phyloP scores from a whole-genome alignment of 1,140 invertebrate species.

The Drosophila littoralis region DNA sequence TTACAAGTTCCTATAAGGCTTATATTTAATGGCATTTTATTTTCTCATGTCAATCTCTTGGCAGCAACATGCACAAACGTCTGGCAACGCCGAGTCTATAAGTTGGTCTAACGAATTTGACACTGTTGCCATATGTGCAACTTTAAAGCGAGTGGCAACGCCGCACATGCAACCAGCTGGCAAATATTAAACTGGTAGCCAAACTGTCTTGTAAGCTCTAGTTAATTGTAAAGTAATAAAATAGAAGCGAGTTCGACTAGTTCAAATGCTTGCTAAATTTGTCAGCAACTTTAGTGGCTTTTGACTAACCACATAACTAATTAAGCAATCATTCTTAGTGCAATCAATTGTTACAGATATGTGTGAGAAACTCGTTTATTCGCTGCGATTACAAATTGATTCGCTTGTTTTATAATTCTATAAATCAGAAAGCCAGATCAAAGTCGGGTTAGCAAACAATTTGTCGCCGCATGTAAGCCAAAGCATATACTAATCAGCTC shows the following conservation, averaged over 20 bases:
- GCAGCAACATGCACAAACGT: too few species aligned
- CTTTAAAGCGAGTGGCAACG: too few species aligned
- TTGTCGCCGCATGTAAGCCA: conserved; percentile 58
- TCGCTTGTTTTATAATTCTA: conserved; percentile 63
- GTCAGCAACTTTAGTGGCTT: not conserved
- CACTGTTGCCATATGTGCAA: too few species aligned
- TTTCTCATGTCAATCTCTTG: too few species aligned
- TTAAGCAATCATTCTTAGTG: conserved; percentile 3
- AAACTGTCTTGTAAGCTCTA: too few species aligned
- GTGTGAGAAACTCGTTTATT: conserved; percentile 52
- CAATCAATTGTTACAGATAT: conserved; percentile 40
- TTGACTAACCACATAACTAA: not conserved
- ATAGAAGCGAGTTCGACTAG: not conserved
- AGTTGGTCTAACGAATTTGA: too few species aligned
- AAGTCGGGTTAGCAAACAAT: conserved; percentile 42
- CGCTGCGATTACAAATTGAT: conserved; percentile 49
- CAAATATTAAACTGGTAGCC: too few species aligned
- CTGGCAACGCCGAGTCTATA: too few species aligned
- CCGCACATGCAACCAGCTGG: too few species aligned
- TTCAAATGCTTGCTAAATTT: not conserved
- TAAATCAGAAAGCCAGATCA: conserved; percentile 30
- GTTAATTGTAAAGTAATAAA: too few species aligned
- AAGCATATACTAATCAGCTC: conserved; percentile 42
- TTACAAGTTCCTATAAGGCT: not conserved
- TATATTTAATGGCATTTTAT: too few species aligned